Percentiles rank a stretch among this genome's conserved stretches.
phyloP scores from a whole-genome alignment of 2,113 vertebrate genomes.

The Oncorhynchus masou region DNA sequence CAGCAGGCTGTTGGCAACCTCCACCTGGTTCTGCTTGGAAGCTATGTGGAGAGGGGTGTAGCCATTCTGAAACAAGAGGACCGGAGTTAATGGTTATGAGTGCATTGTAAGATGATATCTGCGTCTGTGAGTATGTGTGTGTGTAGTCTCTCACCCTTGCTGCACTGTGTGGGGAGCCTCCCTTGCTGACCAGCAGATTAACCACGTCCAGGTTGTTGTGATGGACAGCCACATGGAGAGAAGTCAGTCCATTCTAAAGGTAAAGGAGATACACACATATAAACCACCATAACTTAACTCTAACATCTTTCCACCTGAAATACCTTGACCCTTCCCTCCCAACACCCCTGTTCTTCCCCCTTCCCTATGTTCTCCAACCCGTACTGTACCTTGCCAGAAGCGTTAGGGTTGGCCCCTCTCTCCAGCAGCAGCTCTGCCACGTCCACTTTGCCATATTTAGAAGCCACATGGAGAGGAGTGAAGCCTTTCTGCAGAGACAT shows the following conservation, averaged over 20 bases:
- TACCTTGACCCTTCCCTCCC: not conserved
- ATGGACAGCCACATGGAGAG: slow-evolving; percentile 93
- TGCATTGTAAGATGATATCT: not conserved
- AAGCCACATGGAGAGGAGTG: slow-evolving; percentile 93
- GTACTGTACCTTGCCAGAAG: slow-evolving; percentile 84
- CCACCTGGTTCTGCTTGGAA: slow-evolving; percentile 94
- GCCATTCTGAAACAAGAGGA: slow-evolving; percentile 79
- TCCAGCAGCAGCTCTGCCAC: slow-evolving; percentile 87
- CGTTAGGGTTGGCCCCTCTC: slow-evolving; percentile 84
- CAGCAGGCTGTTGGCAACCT: slow-evolving; percentile 89
- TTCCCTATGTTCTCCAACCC: not conserved
- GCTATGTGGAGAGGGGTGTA: slow-evolving; percentile 96
- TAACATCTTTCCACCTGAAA: too few species aligned
- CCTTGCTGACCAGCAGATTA: slow-evolving; percentile 88
- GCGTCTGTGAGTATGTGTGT: not conserved
- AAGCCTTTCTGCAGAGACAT: slow-evolving; percentile 91
- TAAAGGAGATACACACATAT: not conserved
- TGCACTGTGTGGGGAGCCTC: slow-evolving; percentile 86
- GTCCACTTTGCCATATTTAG: slow-evolving; percentile 91
- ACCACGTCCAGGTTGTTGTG: slow-evolving; percentile 96
- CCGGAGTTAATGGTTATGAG: not conserved
- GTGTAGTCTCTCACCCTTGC: slow-evolving; percentile 80
- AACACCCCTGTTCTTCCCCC: not conserved
- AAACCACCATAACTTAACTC: too few species aligned
- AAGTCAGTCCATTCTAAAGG: slow-evolving; percentile 95